Percentiles rank a stretch among this genome's conserved stretches.
phyloP scores from a whole-genome alignment of 1,140 invertebrate species.

The Diabrotica virgifera region DNA sequence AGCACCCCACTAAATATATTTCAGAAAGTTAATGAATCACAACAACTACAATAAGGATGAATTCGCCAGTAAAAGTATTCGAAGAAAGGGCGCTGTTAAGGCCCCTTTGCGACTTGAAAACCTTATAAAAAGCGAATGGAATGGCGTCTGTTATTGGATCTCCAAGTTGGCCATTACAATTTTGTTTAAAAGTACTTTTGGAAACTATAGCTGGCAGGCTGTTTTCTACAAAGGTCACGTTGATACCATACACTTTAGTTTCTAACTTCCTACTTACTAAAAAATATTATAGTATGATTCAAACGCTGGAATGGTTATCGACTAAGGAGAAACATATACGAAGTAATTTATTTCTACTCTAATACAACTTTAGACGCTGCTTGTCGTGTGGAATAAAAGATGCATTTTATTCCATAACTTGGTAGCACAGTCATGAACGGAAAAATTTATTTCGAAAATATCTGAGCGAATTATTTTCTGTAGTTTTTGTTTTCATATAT shows the following conservation, averaged over 20 bases:
- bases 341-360: too few species aligned
- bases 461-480: too few species aligned
- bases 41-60: slow-evolving; percentile 16
- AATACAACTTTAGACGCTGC: too few species aligned
- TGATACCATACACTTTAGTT: not conserved
- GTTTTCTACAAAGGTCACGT: not conserved
- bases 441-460: too few species aligned
- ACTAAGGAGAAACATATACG: not conserved
- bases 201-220: not conserved
- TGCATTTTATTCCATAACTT: too few species aligned
- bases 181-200: slow-evolving; percentile 10
- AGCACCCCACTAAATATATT: not conserved
- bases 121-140: slow-evolving; percentile 15
- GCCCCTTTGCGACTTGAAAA: slow-evolving; percentile 8
- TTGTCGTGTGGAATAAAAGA: too few species aligned
- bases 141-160: slow-evolving; percentile 14
- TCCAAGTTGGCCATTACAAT: slow-evolving; percentile 13
- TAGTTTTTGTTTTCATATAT: too few species aligned
- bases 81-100: slow-evolving; percentile 5
- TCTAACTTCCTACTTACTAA: not conserved
- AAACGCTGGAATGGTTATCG: not conserved
- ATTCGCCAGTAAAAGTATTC: slow-evolving; percentile 4
- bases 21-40: slow-evolving; percentile 15
- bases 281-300: not conserved
- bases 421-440: too few species aligned